A percentile compares a stretch with the other conserved stretches of the same genome.
These are phyloP conservation scores for Alligator sinensis DNA, from an alignment of 2,113 vertebrate genomes.

Conservation along the genomic window DNA sequence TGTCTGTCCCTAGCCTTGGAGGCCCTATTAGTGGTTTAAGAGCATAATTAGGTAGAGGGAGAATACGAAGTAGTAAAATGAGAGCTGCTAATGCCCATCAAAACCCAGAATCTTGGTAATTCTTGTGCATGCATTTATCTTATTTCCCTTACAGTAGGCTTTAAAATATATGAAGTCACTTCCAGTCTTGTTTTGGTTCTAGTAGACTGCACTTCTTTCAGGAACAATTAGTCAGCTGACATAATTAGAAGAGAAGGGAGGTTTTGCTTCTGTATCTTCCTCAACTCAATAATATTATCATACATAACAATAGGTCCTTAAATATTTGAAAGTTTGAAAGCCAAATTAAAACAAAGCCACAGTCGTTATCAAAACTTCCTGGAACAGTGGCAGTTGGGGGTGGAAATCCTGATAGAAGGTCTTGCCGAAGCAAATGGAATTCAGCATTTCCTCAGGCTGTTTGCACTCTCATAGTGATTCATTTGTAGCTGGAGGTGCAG, in stretches of 20 bases:
- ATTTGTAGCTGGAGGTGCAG: neutral
- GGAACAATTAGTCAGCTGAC: too few relatives aligned
- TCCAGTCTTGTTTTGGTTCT: too few relatives aligned
- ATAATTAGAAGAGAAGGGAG: neutral
- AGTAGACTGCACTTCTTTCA: too few relatives aligned
- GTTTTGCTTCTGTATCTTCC: neutral
- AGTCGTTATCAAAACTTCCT: neutral
- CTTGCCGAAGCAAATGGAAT: neutral
- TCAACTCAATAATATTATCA: neutral
- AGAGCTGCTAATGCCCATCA: neutral
- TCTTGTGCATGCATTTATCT: neutral
- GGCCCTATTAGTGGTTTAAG: neutral
- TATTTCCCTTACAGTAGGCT: too few relatives aligned
- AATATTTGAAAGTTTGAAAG: neutral
- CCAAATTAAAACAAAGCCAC: neutral
- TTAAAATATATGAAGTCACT: too few relatives aligned
- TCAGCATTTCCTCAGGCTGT: neutral
- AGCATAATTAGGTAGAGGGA: neutral
- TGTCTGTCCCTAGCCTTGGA: too few relatives aligned
- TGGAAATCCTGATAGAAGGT: neutral
- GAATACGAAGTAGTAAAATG: neutral
- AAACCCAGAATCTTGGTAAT: neutral
- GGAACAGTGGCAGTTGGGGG: neutral
- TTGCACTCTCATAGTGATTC: neutral
- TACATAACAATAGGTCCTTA: neutral